Evolutionary conservation across 2,113 vertebrate species (phyloP).

Genomic region (Taurulus bubalis): DNA sequence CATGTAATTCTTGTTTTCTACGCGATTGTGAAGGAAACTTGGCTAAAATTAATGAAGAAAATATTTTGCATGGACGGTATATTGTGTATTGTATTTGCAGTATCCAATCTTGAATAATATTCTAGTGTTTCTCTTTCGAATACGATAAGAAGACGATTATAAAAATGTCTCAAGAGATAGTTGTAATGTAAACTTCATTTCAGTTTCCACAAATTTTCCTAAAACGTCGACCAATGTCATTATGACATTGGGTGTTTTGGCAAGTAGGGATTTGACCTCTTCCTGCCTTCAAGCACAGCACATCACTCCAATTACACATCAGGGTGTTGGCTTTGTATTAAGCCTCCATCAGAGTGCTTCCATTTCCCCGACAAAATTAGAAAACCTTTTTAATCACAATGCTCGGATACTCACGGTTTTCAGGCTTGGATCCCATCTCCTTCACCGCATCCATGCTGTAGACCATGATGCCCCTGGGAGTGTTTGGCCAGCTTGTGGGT

Average conservation of each 20-base stretch:
- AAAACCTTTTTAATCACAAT: slow-evolving; percentile 65
- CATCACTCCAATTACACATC: slow-evolving; percentile 57
- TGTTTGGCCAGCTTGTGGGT: slow-evolving; percentile 86
- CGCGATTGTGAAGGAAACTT: neutral
- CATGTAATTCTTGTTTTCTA: neutral
- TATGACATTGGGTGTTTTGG: neutral
- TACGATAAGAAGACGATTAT: neutral
- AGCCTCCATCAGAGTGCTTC: slow-evolving; percentile 44
- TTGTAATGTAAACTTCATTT: too few relatives aligned
- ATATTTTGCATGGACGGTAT: neutral
- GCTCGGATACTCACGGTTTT: slow-evolving; percentile 79
- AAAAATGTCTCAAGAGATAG: neutral
- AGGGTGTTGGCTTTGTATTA: slow-evolving; percentile 55
- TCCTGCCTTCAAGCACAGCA: slow-evolving; percentile 9
- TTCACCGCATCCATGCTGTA: slow-evolving; percentile 93
- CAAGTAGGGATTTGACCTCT: slow-evolving; percentile 16
- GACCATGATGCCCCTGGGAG: slow-evolving; percentile 90
- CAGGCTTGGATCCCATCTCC: slow-evolving; percentile 89
- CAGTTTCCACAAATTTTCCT: neutral
- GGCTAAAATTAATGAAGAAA: neutral
- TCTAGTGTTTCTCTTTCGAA: neutral
- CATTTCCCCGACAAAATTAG: slow-evolving; percentile 58
- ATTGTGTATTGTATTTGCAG: neutral
- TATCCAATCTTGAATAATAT: neutral
- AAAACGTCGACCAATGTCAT: neutral